Conservation (phyloP, 92 coral and sea anemone genomes). For the Actinostola sp. region DNA sequence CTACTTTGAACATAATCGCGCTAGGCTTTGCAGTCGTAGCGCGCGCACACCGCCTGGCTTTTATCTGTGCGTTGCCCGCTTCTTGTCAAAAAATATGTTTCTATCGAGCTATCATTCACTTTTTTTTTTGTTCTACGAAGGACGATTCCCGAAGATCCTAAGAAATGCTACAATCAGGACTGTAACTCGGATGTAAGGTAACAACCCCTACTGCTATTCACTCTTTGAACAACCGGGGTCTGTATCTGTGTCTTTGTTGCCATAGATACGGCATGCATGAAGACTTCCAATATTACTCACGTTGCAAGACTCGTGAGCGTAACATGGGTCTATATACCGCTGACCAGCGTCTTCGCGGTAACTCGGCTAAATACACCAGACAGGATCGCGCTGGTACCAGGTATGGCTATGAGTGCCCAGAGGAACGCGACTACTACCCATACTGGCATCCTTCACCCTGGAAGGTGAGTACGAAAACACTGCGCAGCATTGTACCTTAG, state of each 20-base stretch:
- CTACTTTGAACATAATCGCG: too few relatives aligned
- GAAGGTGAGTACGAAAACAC: slow-evolving; percentile 70
- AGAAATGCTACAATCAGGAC: slow-evolving; percentile 15
- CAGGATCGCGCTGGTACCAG: slow-evolving; percentile 60
- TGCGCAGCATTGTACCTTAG: too few relatives aligned
- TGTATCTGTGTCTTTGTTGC: not conserved
- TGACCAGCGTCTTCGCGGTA: slow-evolving; percentile 22
- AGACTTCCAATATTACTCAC: slow-evolving; percentile 28
- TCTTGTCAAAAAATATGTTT: not conserved
- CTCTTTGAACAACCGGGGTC: too few relatives aligned
- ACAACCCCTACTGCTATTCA: too few relatives aligned
- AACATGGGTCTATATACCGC: slow-evolving; percentile 43
- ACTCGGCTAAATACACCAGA: slow-evolving; percentile 56
- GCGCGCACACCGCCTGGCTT: too few relatives aligned
- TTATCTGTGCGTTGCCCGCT: too few relatives aligned
- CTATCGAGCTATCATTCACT: not conserved
- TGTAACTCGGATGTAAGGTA: slow-evolving; percentile 49
- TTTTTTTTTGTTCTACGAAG: slow-evolving; percentile 21
- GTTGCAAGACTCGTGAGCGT: slow-evolving; percentile 36
- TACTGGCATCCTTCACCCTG: slow-evolving; percentile 78
- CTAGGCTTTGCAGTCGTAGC: too few relatives aligned
- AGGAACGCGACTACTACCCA: slow-evolving; percentile 73
- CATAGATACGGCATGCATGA: slow-evolving; percentile 51
- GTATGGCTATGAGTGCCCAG: slow-evolving; percentile 71
- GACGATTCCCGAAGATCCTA: slow-evolving; percentile 36